Evolutionary conservation across 30 jellyfish, hydroid and myxozoan species (phyloP).

Genomic region (Aurelia sp.): DNA sequence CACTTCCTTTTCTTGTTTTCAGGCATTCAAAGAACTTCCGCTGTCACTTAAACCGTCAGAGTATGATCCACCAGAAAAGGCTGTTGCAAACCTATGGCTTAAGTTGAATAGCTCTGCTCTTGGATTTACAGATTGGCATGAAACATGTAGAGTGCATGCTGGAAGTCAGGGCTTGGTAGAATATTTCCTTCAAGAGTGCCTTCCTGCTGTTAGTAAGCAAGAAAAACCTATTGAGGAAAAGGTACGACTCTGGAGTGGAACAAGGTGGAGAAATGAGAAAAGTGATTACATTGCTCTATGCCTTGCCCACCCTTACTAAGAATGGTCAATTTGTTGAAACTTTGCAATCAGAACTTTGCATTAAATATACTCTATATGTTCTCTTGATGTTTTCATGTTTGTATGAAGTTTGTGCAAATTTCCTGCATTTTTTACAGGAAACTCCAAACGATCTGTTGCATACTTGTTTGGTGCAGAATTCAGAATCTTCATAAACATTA

Average conservation of each 20-base stretch:
- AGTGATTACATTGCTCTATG: not conserved
- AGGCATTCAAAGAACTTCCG: conserved; percentile 25
- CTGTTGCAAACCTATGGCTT: conserved; percentile 42
- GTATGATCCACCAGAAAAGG: conserved; percentile 38
- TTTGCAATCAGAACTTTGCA: too few relatives aligned
- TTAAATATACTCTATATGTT: too few relatives aligned
- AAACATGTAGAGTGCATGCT: conserved; percentile 31
- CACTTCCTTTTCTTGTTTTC: not conserved
- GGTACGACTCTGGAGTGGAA: conserved; percentile 1
- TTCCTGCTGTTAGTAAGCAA: conserved; percentile 43
- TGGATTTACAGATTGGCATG: conserved; percentile 51
- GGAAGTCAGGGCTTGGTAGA: conserved; percentile 52
- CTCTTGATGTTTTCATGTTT: too few relatives aligned
- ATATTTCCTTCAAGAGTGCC: conserved; percentile 19
- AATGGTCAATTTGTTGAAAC: too few relatives aligned
- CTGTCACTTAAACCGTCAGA: not conserved
- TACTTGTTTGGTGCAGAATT: too few relatives aligned
- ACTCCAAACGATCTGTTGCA: too few relatives aligned
- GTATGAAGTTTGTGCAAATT: too few relatives aligned
- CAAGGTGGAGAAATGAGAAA: not conserved
- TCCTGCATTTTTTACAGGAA: too few relatives aligned
- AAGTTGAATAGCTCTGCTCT: conserved; percentile 27
- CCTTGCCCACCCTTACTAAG: too few relatives aligned
- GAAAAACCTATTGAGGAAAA: conserved; percentile 9
- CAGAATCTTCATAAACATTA: too few relatives aligned